Evolutionary conservation across 1,140 invertebrate genomes (phyloP).

Genomic region (Drosophila ercepeae): DNA sequence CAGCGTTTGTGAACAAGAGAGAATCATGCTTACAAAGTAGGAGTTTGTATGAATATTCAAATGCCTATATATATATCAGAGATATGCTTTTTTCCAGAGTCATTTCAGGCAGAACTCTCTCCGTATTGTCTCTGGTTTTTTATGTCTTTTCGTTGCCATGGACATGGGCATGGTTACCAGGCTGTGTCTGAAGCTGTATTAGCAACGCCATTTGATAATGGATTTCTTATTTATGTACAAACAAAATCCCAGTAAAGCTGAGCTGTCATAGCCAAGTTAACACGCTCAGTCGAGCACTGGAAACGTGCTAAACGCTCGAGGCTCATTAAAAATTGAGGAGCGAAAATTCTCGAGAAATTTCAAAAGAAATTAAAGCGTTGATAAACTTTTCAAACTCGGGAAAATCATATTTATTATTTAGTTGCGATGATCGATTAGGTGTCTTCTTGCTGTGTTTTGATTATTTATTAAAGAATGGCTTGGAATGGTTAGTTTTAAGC

Average conservation of each 20-base stretch:
- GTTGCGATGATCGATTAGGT: neutral
- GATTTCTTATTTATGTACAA: conserved; percentile 72
- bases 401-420: neutral
- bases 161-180: conserved; percentile 49
- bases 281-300: conserved; percentile 60
- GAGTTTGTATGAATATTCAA: conserved; percentile 35
- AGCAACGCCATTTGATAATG: conserved; percentile 75
- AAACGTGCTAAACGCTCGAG: conserved; percentile 70
- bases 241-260: conserved; percentile 31
- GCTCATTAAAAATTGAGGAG: conserved; percentile 72
- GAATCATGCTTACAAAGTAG: conserved; percentile 21
- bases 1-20: conserved; percentile 14
- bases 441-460: too few species aligned
- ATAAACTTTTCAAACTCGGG: neutral
- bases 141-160: conserved; percentile 29
- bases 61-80: conserved; percentile 1
- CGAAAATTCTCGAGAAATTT: conserved; percentile 41
- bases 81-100: conserved; percentile 29
- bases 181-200: conserved; percentile 40
- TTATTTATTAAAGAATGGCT: too few species aligned
- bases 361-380: conserved; percentile 19
- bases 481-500: too few species aligned
- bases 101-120: conserved; percentile 49
- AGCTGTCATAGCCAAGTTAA: conserved; percentile 51
- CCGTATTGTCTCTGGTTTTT: conserved; percentile 40